phyloP scores from a whole-genome alignment of 2,888 invertebrate species.

The Lepidonotus clava region DNA sequence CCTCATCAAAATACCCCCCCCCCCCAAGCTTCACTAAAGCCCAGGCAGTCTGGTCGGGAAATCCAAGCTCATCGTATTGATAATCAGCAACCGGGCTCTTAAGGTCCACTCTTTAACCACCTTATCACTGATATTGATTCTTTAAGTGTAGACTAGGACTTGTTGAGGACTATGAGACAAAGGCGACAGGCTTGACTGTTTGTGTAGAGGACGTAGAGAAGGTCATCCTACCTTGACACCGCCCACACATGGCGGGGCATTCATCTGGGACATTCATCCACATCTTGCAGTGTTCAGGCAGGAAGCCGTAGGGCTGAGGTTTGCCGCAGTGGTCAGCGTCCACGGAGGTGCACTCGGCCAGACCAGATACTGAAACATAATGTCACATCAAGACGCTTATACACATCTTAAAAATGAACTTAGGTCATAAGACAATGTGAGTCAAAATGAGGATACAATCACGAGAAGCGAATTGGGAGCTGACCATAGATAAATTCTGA shows the following conservation, averaged over 20 bases:
- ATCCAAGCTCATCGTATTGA: not conserved
- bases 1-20: not conserved
- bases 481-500: too few species aligned
- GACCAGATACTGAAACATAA: too few species aligned
- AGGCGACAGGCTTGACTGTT: not conserved
- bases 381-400: too few species aligned
- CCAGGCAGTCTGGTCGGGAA: not conserved
- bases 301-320: slow-evolving; percentile 23
- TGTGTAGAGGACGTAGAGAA: not conserved
- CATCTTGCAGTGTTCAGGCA: not conserved
- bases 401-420: too few species aligned
- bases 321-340: slow-evolving; percentile 27
- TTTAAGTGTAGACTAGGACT: too few species aligned
- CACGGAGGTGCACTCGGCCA: not conserved
- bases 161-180: not conserved
- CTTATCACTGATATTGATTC: too few species aligned
- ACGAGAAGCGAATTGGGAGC: too few species aligned
- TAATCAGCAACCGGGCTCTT: too few species aligned
- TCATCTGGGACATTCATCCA: slow-evolving; percentile 42
- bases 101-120: too few species aligned
- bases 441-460: too few species aligned
- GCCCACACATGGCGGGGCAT: slow-evolving; percentile 43
- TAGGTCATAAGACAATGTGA: too few species aligned
- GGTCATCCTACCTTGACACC: not conserved
- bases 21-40: not conserved